Evolutionary conservation across 1,140 invertebrate species (phyloP), one percentile per base, ranked within the genome.

Genomic region (Drosophila oshimai): DNA sequence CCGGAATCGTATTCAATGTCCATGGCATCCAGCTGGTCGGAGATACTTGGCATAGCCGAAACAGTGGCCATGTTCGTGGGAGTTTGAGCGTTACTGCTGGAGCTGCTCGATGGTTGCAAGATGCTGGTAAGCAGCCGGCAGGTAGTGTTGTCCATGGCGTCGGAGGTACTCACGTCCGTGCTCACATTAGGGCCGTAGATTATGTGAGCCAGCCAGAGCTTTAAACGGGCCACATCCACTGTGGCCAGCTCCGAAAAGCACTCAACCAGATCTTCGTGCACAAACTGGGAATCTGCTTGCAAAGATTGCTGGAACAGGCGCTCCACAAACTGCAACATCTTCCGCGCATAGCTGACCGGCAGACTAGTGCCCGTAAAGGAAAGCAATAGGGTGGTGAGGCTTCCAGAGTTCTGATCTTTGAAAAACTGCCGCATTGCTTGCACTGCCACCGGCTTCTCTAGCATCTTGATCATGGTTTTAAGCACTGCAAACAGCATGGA

Each of bases 361-460:
- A 95, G 91, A 60, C 94, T 93, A 0, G 94, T 93, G 34, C 92
- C 93, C 0, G 96, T 94, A 4, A 96, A 94, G 0, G 95, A 95
- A 13, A 98, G 91, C 7, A 98, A 90, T 12, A 98, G 92, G 39
- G 95, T 95, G 0, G 95, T 92, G 31, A 96, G 89, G 90, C 94
- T 93, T 89, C 93, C 90, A 89, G 93, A 53, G 92, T 90, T 91
- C 77, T 58, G 92, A 81, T 93, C 93, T 2, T 93, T 93, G 60
- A 98, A 98, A 74, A 98, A 97, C 60, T 94, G 92, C 55, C 96
- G 95, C 70, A 98, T 93, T 0, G 97, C 97, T 74, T 94, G 93
- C 37, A 95, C 93, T 0, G 97, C 97, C 0, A 95, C 92, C 9
- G 94, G 92, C 65, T 95, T 95, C 22, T 98, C 96, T 6, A 98